These are phyloP conservation scores for Pentalonia nigronervosa DNA, from an alignment of 1,140 invertebrate species.

Conservation along the genomic window DNA sequence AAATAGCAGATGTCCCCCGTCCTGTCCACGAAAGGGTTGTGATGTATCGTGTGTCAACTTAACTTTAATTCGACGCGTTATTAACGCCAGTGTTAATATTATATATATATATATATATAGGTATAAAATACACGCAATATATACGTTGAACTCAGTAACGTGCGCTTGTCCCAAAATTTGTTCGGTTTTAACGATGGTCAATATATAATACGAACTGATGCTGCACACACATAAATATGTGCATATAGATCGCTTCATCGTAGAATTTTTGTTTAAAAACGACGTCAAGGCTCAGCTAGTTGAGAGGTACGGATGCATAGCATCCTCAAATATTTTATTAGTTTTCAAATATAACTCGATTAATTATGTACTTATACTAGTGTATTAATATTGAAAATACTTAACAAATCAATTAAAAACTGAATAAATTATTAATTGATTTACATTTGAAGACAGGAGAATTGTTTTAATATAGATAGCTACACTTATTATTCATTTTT, in stretches of 20 bases:
- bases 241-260: too few relatives aligned
- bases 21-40: slow-evolving; percentile 48
- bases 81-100: slow-evolving; percentile 45
- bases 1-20: slow-evolving; percentile 16
- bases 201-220: background rate
- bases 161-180: slow-evolving; percentile 4
- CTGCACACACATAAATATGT: background rate
- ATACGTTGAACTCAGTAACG: background rate
- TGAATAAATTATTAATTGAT: background rate
- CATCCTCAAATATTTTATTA: background rate
- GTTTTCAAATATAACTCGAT: background rate
- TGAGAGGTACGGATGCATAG: too few relatives aligned
- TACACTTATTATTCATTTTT: too few relatives aligned
- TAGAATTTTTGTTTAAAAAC: background rate
- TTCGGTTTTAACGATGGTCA: background rate
- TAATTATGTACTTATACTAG: background rate
- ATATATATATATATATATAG: background rate
- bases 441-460: background rate
- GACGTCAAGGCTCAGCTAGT: background rate
- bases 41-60: slow-evolving; percentile 56
- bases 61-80: slow-evolving; percentile 58
- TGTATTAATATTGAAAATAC: background rate
- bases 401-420: too few relatives aligned
- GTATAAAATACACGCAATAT: background rate
- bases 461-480: background rate